Base-by-base conservation (phyloP, 2,113 vertebrate genomes). In the Indicator indicator region DNA sequence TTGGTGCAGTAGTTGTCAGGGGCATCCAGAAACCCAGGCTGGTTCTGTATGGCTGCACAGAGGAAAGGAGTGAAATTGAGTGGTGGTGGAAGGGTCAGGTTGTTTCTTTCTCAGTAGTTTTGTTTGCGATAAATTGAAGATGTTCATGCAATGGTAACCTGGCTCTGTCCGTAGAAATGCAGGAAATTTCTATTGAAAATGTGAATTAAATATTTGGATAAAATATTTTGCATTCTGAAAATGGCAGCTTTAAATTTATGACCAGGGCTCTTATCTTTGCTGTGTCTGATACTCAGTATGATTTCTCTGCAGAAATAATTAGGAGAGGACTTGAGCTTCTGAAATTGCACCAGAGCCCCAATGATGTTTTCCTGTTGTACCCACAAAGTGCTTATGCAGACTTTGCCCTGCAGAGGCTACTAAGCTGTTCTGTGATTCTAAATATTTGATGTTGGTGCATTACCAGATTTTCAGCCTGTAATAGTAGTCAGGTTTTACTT, bases 231-330 rank as follows among this genome's bases (percentile, higher is more conserved):
- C 12, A 0, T 54, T 76, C 11, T 26, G 40, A 28, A 59, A 59
- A 38, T 3, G 18, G 13, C 2, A 2, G 6, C 8, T 58, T 68
- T 28, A 60, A 23, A 28, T 40, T 86, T 48, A 58, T 74, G 30
- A 16, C 14, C 1, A 0, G 54, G 50, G 14, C 64, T 70, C 52
- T 87, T 5, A 1, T 24, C 28, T 67, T 73, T 26, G 6, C 42
- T 54, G 54, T 1, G 2, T 30, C 46, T 76, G 59, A 24, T 76
- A 3, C 56, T 79, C 8, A 9, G 6, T 44, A 8, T 1, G 0
- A 11, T 67, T 86, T 79, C 40, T 40, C 8, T 52, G 1, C 1
- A 1, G 74, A 83, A 89, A 48, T 76, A 27, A 28, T 11, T 42
- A 54, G 78, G n/a, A 59, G 59, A 46, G 64, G 36, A 15, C 18